These are phyloP conservation scores for Leptinotarsa rubiginosa DNA, from an alignment of 2,888 invertebrate species.

Conservation along the genomic window DNA sequence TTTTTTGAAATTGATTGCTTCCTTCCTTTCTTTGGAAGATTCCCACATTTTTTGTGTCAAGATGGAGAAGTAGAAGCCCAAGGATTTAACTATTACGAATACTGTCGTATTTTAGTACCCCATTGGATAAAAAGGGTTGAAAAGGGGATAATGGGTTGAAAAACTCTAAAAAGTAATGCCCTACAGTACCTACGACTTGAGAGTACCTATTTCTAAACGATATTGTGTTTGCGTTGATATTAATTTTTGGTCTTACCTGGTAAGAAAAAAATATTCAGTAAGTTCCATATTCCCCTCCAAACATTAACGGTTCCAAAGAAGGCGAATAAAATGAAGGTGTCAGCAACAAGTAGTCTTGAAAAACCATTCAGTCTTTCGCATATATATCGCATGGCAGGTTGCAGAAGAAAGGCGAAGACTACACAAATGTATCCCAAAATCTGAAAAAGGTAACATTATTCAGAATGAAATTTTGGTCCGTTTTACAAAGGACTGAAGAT, in stretches of 20 bases:
- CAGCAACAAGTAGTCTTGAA: constrained; percentile 77
- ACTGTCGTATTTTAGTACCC: too few species aligned
- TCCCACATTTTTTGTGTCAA: too few species aligned
- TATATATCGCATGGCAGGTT: constrained; percentile 79
- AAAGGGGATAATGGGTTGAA: too few species aligned
- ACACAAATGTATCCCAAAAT: constrained; percentile 81
- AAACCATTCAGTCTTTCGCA: constrained; percentile 78
- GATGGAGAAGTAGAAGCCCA: too few species aligned
- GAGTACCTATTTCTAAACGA: too few species aligned
- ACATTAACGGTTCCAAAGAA: constrained; percentile 87
- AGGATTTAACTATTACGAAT: too few species aligned
- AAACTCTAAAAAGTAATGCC: too few species aligned
- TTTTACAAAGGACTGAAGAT: too few species aligned
- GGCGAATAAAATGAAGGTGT: constrained; percentile 80
- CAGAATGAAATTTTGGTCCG: background rate
- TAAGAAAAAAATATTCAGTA: constrained; percentile 82
- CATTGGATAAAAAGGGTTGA: too few species aligned
- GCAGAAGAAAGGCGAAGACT: constrained; percentile 78
- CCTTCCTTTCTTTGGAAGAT: too few species aligned
- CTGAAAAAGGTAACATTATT: constrained; percentile 66
- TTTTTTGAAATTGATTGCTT: too few species aligned
- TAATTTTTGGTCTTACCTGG: constrained; percentile 70
- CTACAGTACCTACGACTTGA: too few species aligned
- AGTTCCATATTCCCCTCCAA: constrained; percentile 89
- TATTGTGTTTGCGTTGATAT: background rate